Conservation (phyloP, 2,113 vertebrate genomes). For the Sapajus apella region DNA sequence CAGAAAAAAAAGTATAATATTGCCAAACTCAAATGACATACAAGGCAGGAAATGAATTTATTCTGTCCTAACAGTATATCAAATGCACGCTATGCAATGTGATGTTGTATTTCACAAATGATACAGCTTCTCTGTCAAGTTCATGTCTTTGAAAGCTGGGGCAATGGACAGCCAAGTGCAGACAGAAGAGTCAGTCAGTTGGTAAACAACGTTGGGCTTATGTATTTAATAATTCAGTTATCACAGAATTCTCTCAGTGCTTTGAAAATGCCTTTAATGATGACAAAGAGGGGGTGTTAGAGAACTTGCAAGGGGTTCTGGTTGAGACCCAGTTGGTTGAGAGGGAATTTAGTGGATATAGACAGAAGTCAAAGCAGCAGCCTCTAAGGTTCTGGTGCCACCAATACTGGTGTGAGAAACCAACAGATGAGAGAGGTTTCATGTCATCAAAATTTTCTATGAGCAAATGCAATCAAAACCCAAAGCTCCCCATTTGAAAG, state of each 20-base stretch:
- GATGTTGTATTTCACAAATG: not conserved
- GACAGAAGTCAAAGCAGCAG: not conserved
- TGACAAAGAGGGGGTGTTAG: slow-evolving; percentile 23
- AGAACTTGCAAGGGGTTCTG: not conserved
- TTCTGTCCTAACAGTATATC: not conserved
- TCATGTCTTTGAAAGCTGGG: slow-evolving; percentile 51
- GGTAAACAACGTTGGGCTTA: slow-evolving; percentile 3
- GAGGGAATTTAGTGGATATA: not conserved
- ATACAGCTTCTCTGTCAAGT: slow-evolving; percentile 1
- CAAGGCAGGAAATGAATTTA: not conserved
- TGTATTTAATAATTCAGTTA: slow-evolving; percentile 54
- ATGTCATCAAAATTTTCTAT: not conserved
- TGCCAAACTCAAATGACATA: slow-evolving; percentile 15
- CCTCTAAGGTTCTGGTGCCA: not conserved
- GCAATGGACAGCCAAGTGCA: not conserved
- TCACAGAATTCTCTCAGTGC: not conserved
- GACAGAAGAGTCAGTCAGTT: not conserved
- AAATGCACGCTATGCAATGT: not conserved
- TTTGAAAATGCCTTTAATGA: slow-evolving; percentile 53
- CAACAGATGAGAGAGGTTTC: not conserved
- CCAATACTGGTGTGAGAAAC: not conserved
- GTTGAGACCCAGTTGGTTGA: not conserved
- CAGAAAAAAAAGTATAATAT: slow-evolving; percentile 21
- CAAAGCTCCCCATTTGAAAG: not conserved
- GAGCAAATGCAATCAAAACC: not conserved